Percentiles rank a stretch among this genome's conserved stretches.
These are phyloP conservation scores for Hippoglossus hippoglossus DNA, from an alignment of 2,797 vertebrate species.

Conservation along the genomic window DNA sequence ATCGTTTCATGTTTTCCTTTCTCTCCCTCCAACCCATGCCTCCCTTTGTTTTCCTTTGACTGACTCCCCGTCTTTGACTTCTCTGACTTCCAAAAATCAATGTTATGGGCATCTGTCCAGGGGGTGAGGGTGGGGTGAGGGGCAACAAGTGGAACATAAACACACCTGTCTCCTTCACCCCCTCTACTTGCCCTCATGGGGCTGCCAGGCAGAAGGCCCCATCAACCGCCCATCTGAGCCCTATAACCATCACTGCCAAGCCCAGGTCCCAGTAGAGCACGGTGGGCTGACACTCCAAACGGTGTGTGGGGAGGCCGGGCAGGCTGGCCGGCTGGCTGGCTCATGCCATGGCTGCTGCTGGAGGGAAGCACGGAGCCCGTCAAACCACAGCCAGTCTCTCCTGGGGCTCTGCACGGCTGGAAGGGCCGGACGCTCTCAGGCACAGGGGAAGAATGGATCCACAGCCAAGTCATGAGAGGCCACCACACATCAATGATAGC, in stretches of 20 bases:
- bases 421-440: slow-evolving; percentile 48
- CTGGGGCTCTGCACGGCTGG: slow-evolving; percentile 57
- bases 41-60: slow-evolving; percentile 30
- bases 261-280: slow-evolving; percentile 65
- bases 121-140: slow-evolving; percentile 21
- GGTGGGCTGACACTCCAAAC: slow-evolving; percentile 69
- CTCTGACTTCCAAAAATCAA: slow-evolving; percentile 49
- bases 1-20: slow-evolving; percentile 31
- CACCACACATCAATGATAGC: slow-evolving; percentile 59
- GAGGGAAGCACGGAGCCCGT: slow-evolving; percentile 66
- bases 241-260: slow-evolving; percentile 74
- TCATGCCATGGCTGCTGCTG: slow-evolving; percentile 36
- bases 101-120: slow-evolving; percentile 64
- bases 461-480: slow-evolving; percentile 58
- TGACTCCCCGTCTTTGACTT: slow-evolving; percentile 24
- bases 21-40: slow-evolving; percentile 4
- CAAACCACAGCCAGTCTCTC: slow-evolving; percentile 65
- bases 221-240: slow-evolving; percentile 78
- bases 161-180: slow-evolving; percentile 73
- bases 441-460: slow-evolving; percentile 59
- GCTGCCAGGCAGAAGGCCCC: slow-evolving; percentile 74
- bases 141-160: slow-evolving; percentile 77
- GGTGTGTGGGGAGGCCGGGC: slow-evolving; percentile 42
- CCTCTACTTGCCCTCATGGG: slow-evolving; percentile 64
- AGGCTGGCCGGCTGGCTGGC: slow-evolving; percentile 35